A percentile compares a stretch with the other conserved stretches of the same genome.
phyloP scores from a whole-genome alignment of 2,888 invertebrate genomes.

The Pollenia angustigena region DNA sequence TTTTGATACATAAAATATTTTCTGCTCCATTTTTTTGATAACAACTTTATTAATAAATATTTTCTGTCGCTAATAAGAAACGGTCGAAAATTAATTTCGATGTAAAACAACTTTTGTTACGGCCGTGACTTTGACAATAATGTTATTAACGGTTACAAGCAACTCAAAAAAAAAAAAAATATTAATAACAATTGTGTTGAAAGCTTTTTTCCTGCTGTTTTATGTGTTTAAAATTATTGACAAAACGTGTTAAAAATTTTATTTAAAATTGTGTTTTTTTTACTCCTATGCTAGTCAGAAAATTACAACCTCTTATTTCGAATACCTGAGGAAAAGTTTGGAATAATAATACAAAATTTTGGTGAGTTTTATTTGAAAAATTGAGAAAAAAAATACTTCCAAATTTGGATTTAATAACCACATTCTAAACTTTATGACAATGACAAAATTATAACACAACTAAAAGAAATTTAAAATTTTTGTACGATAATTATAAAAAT shows the following conservation, averaged over 20 bases:
- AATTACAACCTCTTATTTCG: background rate
- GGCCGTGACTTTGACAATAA: constrained; percentile 68
- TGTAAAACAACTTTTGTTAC: constrained; percentile 54
- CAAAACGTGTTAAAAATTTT: constrained; percentile 6
- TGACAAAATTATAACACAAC: background rate
- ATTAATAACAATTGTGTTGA: constrained; percentile 6
- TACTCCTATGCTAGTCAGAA: background rate
- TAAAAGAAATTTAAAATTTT: background rate
- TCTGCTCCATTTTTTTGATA: constrained; percentile 23
- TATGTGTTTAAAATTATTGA: background rate
- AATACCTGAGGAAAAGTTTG: constrained; percentile 24
- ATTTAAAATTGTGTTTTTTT: constrained; percentile 12
- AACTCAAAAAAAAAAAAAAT: background rate
- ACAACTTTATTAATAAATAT: constrained; percentile 42
- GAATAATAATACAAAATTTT: constrained; percentile 23
- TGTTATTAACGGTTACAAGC: constrained; percentile 51
- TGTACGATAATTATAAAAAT: too few species aligned
- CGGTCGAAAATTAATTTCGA: constrained; percentile 11
- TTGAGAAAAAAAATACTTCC: background rate
- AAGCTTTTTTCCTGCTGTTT: background rate
- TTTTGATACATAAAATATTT: constrained; percentile 22
- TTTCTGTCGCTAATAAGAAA: constrained; percentile 32
- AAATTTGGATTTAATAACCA: too few species aligned
- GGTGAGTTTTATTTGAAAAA: constrained; percentile 24
- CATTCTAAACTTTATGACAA: too few species aligned